Evolutionary conservation across 2,888 invertebrate genomes (phyloP).

Genomic region (Thalpophila matura): DNA sequence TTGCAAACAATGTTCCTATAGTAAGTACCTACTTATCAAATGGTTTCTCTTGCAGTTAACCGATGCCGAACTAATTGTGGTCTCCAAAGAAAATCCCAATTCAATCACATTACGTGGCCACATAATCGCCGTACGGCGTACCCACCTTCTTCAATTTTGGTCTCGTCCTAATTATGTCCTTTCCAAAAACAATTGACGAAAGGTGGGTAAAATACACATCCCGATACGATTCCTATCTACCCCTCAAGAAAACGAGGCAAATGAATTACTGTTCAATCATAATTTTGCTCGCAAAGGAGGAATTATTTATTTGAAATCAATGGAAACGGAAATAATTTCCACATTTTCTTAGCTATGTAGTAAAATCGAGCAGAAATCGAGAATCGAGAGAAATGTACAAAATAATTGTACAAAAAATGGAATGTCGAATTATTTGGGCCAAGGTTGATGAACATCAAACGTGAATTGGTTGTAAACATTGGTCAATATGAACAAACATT

Average conservation of each 20-base stretch:
- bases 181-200: constrained; percentile 47
- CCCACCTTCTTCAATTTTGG: constrained; percentile 37
- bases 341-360: constrained; percentile 11
- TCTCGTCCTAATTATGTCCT: constrained; percentile 34
- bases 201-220: constrained; percentile 31
- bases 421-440: constrained; percentile 1
- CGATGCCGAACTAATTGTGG: constrained; percentile 16
- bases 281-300: constrained; percentile 39
- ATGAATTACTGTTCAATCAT: constrained; percentile 53
- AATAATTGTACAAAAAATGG: constrained; percentile 14
- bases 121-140: constrained; percentile 31
- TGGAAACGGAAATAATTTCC: constrained; percentile 34
- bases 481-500: constrained; percentile 5
- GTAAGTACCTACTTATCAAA: too few species aligned
- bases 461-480: constrained; percentile 13
- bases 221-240: constrained; percentile 1
- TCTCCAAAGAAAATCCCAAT: constrained; percentile 31
- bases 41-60: constrained; percentile 14
- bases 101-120: constrained; percentile 53
- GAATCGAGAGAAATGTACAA: too few species aligned
- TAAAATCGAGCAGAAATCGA: neutral
- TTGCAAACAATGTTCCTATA: constrained; percentile 5
- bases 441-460: constrained; percentile 16
- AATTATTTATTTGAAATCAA: constrained; percentile 48
- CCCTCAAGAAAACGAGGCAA: constrained; percentile 21